These are phyloP conservation scores for Leptatherina wallacei DNA, from an alignment of 2,797 vertebrate genomes.

Conservation along the genomic window DNA sequence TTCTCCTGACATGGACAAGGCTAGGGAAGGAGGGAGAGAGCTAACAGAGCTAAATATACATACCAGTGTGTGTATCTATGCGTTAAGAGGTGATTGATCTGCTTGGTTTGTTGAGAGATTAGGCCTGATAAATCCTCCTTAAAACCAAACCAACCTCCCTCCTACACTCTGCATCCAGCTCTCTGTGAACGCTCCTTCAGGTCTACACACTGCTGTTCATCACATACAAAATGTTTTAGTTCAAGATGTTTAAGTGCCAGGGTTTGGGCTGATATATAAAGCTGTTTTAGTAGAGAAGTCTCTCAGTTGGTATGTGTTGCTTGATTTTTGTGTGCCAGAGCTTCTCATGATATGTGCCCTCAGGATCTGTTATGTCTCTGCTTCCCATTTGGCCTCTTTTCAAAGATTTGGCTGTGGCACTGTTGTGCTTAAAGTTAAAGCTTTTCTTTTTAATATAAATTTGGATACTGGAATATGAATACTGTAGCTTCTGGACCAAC, in stretches of 20 bases:
- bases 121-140: slow-evolving; percentile 72
- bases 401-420: background rate
- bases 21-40: slow-evolving; percentile 33
- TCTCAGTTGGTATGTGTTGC: background rate
- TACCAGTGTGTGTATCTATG: slow-evolving; percentile 23
- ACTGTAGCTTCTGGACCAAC: too few species aligned
- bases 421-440: background rate
- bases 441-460: too few species aligned
- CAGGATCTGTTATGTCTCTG: background rate
- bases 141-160: slow-evolving; percentile 32
- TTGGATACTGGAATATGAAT: too few species aligned
- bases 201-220: slow-evolving; percentile 3
- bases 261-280: background rate
- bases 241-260: background rate
- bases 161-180: slow-evolving; percentile 27
- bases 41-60: slow-evolving; percentile 75
- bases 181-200: slow-evolving; percentile 31
- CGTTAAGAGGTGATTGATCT: slow-evolving; percentile 59
- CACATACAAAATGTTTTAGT: slow-evolving; percentile 5
- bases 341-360: background rate
- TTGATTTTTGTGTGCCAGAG: background rate
- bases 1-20: slow-evolving; percentile 44
- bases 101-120: slow-evolving; percentile 66
- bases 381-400: background rate
- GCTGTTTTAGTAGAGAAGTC: background rate